Evolutionary conservation across 2,888 invertebrate genomes (phyloP).

Genomic region (Drosophila neoperkinsi): DNA sequence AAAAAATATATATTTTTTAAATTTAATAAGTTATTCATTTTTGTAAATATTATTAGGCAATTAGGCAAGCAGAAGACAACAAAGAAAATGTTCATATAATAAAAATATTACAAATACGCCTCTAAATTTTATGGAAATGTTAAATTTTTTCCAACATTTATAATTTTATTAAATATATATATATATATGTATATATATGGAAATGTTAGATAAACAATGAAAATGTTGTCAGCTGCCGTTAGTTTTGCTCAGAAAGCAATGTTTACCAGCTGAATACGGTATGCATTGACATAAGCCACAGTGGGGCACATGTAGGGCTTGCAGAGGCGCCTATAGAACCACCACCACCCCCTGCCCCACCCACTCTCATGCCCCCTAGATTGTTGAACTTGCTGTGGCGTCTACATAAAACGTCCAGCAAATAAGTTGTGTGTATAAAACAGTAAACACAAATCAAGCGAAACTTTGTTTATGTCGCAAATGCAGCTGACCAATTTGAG

Average conservation of each 20-base stretch:
- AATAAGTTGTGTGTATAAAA: slow-evolving; percentile 43
- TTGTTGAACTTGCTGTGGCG: background rate
- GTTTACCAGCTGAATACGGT: slow-evolving; percentile 30
- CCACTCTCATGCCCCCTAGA: background rate
- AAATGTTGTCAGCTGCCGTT: background rate
- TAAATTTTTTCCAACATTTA: no score
- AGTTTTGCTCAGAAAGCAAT: slow-evolving; percentile 2
- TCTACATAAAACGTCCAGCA: slow-evolving; percentile 46
- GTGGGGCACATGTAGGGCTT: slow-evolving; percentile 35
- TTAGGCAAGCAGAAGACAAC: background rate
- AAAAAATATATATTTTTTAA: background rate
- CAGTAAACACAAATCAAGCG: slow-evolving; percentile 54
- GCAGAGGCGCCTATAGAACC: background rate
- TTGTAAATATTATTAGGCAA: background rate
- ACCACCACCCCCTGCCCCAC: background rate
- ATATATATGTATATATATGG: background rate
- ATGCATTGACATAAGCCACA: slow-evolving; percentile 20
- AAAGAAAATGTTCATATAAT: rapidly evolving
- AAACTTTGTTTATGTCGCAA: slow-evolving; percentile 40
- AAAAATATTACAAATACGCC: background rate
- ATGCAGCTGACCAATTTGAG: slow-evolving; percentile 22
- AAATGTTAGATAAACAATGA: slow-evolving; percentile 15
- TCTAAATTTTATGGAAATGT: background rate
- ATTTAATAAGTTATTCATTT: background rate
- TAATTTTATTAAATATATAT: no score